These are phyloP conservation scores for Lepidurus couesii DNA, from an alignment of 1,140 invertebrate genomes.

Conservation along the genomic window DNA sequence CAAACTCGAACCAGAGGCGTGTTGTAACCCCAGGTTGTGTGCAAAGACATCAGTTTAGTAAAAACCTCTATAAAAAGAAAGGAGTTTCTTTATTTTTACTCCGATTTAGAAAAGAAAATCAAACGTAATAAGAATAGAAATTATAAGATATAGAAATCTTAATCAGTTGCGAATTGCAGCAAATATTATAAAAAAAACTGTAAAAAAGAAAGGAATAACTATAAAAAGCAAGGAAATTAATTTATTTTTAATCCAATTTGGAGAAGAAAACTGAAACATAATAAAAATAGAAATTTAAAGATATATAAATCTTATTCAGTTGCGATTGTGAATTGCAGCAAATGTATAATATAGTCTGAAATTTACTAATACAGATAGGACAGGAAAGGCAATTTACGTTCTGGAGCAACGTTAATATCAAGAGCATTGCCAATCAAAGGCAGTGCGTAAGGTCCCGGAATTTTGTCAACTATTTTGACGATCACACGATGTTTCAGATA, in stretches of 20 bases:
- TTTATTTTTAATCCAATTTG: background rate
- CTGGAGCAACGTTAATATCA: background rate
- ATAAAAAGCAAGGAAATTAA: background rate
- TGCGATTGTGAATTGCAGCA: background rate
- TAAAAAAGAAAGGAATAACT: background rate
- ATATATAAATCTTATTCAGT: background rate
- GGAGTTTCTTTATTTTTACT: background rate
- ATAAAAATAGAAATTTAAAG: slow-evolving; percentile 22
- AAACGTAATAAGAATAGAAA: background rate
- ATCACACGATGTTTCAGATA: background rate
- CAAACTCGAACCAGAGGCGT: slow-evolving; percentile 30
- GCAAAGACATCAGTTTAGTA: background rate
- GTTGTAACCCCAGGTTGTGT: slow-evolving; percentile 22
- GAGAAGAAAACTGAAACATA: background rate
- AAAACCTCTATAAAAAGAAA: slow-evolving; percentile 6
- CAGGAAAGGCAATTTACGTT: background rate
- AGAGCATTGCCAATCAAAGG: slow-evolving; percentile 15
- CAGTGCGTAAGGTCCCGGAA: background rate
- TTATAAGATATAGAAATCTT: too few relatives aligned
- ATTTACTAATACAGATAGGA: background rate
- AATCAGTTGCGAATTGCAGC: background rate
- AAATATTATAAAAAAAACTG: background rate
- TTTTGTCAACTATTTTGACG: background rate
- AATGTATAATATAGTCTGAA: background rate
- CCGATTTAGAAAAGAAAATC: background rate